phyloP scores from a whole-genome alignment of 2,888 invertebrate genomes.

The Plusia festucae region DNA sequence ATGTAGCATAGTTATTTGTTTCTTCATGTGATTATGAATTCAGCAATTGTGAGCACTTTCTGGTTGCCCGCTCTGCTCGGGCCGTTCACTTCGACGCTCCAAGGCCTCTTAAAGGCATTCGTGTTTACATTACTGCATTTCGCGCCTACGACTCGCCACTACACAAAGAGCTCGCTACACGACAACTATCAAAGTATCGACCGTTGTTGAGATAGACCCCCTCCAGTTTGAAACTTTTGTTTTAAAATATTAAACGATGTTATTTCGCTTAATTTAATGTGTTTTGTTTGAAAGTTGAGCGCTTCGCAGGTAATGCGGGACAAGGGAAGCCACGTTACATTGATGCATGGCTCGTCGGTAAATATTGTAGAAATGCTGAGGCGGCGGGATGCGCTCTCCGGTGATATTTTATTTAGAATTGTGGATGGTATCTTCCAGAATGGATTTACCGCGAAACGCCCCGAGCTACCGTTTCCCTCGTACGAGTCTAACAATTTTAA shows the following conservation, averaged over 20 bases:
- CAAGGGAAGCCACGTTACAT: conserved; percentile 28
- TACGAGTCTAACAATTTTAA: conserved; percentile 50
- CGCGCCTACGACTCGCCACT: conserved; percentile 47
- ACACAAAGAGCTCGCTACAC: conserved; percentile 41
- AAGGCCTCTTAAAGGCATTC: conserved; percentile 52
- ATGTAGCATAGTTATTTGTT: conserved; percentile 35
- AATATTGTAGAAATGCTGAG: conserved; percentile 54
- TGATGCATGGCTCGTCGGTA: conserved; percentile 51
- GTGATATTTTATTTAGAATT: conserved; percentile 69
- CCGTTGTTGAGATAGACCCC: conserved; percentile 31
- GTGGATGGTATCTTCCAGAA: conserved; percentile 51
- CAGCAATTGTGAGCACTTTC: conserved; percentile 25
- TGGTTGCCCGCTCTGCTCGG: conserved; percentile 18
- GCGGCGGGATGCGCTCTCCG: conserved; percentile 40
- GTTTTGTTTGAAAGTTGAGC: conserved; percentile 46
- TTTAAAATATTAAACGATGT: conserved; percentile 48
- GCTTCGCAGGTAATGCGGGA: conserved; percentile 41
- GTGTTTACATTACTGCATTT: conserved; percentile 63
- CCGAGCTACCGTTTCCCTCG: conserved; percentile 43
- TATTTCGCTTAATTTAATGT: conserved; percentile 52
- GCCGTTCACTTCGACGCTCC: conserved; percentile 45
- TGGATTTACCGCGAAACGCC: conserved; percentile 58
- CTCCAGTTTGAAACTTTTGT: conserved; percentile 30
- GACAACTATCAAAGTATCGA: conserved; percentile 40
- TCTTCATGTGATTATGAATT: conserved; percentile 33